A percentile compares a stretch with the other conserved stretches of the same genome.
phyloP scores from a whole-genome alignment of 2,797 vertebrate species.

The Hydrolagus colliei region DNA sequence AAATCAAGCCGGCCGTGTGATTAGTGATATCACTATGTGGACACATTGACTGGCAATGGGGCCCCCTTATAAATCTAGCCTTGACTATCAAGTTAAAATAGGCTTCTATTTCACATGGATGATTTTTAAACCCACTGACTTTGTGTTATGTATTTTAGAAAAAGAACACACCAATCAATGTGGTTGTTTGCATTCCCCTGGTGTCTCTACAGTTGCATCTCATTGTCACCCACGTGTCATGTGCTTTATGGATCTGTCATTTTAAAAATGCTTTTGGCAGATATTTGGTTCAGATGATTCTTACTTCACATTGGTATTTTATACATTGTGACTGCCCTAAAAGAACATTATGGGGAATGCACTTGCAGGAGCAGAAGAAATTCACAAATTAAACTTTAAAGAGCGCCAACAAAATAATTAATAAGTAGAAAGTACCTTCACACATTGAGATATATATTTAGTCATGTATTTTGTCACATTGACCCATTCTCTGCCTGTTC shows the following conservation, averaged over 20 bases:
- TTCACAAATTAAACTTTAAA: slow-evolving; percentile 24
- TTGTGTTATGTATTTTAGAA: neutral
- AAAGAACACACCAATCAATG: neutral
- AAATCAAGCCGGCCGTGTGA: too few species aligned
- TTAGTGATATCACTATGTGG: too few species aligned
- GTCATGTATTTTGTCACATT: neutral
- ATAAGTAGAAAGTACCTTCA: slow-evolving; percentile 10
- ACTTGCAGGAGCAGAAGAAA: neutral
- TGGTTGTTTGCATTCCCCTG: neutral
- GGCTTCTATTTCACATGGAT: neutral
- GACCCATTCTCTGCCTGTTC: neutral
- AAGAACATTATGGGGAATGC: slow-evolving; percentile 17
- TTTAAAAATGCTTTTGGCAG: neutral
- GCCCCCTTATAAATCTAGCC: too few species aligned
- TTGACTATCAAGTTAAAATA: too few species aligned
- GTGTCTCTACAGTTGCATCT: neutral
- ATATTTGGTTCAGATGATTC: neutral
- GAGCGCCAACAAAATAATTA: slow-evolving; percentile 27
- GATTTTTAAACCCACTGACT: neutral
- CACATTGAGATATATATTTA: slow-evolving; percentile 3
- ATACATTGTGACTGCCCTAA: neutral
- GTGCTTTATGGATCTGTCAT: neutral
- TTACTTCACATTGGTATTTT: neutral
- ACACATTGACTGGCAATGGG: too few species aligned
- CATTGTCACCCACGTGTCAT: neutral